Evolutionary conservation across 2,888 invertebrate genomes (phyloP).

Genomic region (Agonum fuliginosum): DNA sequence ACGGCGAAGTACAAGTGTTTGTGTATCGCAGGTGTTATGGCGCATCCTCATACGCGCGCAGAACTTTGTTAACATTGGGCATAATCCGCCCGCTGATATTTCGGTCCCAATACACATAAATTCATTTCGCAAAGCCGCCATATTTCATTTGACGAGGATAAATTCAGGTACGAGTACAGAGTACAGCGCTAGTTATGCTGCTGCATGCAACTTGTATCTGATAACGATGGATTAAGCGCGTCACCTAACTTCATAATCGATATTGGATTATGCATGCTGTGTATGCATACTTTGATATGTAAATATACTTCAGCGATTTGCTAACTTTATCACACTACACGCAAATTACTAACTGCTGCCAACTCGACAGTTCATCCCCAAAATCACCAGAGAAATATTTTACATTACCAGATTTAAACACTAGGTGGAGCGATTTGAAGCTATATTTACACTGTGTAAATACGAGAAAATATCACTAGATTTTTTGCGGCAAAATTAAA

Average conservation of each 20-base stretch:
- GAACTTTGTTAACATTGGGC: slow-evolving; percentile 51
- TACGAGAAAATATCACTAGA: no score
- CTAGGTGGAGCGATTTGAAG: no score
- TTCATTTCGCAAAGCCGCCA: slow-evolving; percentile 56
- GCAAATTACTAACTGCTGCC: no score
- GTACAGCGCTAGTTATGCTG: slow-evolving; percentile 13
- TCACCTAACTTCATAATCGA: slow-evolving; percentile 52
- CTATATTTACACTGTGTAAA: no score
- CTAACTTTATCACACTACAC: no score
- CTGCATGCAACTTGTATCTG: slow-evolving; percentile 29
- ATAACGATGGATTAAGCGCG: slow-evolving; percentile 39
- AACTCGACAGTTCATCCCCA: no score
- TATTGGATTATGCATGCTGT: slow-evolving; percentile 37
- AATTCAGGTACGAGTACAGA: slow-evolving; percentile 28
- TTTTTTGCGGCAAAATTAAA: no score
- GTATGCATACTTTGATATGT: slow-evolving; percentile 48
- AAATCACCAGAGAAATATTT: no score
- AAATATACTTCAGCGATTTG: slow-evolving; percentile 32
- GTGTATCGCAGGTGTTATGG: slow-evolving; percentile 44
- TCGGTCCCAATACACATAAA: slow-evolving; percentile 53
- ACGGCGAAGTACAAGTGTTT: background rate
- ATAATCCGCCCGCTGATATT: slow-evolving; percentile 51
- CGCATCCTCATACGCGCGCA: no score
- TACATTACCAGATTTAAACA: no score
- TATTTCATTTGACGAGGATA: slow-evolving; percentile 53